A percentile compares a stretch with the other conserved stretches of the same genome.
Evolutionary conservation across 2,113 vertebrate genomes (phyloP).

Genomic region (Cynopterus brachyotis): DNA sequence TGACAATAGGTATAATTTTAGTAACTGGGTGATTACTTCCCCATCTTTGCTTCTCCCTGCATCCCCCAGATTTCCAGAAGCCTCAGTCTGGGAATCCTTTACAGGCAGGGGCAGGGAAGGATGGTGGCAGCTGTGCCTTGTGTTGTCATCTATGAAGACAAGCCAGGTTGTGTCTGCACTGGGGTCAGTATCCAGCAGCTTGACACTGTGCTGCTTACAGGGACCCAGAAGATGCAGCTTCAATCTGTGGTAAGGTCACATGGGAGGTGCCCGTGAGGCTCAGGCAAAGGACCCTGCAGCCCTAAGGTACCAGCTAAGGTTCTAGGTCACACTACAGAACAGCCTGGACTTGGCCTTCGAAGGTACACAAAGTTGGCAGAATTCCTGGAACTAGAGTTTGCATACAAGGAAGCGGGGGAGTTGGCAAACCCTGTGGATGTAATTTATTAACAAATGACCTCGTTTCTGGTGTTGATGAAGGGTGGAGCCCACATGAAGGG

Average conservation of each 20-base stretch:
- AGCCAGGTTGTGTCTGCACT: background rate
- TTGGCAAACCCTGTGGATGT: no score
- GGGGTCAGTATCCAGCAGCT: no score
- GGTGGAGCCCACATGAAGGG: background rate
- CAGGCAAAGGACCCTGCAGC: background rate
- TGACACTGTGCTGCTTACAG: background rate
- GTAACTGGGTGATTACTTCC: background rate
- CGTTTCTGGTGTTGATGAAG: background rate
- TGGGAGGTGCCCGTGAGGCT: background rate
- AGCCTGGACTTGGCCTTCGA: background rate
- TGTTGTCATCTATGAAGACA: background rate
- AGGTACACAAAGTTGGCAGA: background rate
- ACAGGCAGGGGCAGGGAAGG: background rate
- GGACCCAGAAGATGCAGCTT: background rate
- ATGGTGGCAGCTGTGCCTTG: background rate
- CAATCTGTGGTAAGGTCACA: background rate
- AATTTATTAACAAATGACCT: no score
- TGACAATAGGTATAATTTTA: background rate
- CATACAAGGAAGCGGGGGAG: background rate
- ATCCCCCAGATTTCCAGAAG: background rate
- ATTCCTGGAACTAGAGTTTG: background rate
- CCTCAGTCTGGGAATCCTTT: background rate
- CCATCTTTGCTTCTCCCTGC: background rate
- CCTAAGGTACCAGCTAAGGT: background rate
- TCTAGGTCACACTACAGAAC: background rate